Percentiles rank a stretch among this genome's conserved stretches.
Evolutionary conservation across 1,140 invertebrate species (phyloP).

Genomic region (Metopolophium dirhodum): DNA sequence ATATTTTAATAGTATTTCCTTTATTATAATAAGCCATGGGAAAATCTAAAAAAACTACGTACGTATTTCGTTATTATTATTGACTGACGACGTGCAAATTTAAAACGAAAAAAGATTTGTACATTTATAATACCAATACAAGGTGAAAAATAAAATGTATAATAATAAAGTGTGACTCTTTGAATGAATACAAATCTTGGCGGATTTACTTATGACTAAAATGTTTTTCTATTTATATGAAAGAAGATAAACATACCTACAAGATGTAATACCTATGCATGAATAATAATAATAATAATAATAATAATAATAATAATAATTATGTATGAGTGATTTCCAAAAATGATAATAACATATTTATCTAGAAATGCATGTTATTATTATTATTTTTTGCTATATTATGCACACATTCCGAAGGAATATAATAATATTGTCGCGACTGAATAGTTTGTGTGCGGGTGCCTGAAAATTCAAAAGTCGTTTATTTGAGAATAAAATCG

Average conservation of each 20-base stretch:
- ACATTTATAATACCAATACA: background rate
- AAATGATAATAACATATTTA: background rate
- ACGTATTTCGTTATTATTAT: background rate
- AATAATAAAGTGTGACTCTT: background rate
- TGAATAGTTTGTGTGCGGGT: background rate
- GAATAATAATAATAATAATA: no score
- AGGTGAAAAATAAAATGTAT: background rate
- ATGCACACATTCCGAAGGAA: background rate
- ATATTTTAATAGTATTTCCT: background rate
- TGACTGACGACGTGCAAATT: background rate
- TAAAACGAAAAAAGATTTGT: background rate
- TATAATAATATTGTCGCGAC: background rate
- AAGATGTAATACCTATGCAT: background rate
- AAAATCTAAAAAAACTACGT: background rate
- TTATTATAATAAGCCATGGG: background rate
- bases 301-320: no score
- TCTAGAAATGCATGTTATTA: background rate
- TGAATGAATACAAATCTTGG: background rate
- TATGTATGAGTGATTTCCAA: background rate
- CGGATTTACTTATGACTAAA: background rate
- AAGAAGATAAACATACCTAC: background rate
- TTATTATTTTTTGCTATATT: background rate
- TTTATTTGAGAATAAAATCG: slow-evolving; percentile 31
- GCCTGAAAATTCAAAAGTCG: background rate
- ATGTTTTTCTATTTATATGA: background rate